These are phyloP conservation scores for Adineta ricciae DNA, from an alignment of 2,888 invertebrate genomes.

Conservation along the genomic window DNA sequence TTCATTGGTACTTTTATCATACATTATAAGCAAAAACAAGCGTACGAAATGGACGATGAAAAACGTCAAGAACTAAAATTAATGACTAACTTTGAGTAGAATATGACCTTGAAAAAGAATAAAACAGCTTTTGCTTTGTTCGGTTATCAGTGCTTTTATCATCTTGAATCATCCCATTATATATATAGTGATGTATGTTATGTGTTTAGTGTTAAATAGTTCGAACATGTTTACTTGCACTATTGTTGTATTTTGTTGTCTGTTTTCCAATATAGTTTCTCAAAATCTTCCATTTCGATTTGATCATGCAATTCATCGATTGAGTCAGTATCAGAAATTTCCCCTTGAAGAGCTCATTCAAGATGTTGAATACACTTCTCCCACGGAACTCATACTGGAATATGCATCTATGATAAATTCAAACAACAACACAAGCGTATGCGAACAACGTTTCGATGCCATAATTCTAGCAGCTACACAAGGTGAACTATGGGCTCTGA, in stretches of 20 bases:
- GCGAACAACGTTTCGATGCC: not conserved
- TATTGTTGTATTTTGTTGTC: not conserved
- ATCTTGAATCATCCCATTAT: not conserved
- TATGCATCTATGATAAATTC: not conserved
- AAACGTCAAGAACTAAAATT: not conserved
- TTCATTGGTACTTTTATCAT: not conserved
- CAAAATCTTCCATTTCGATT: not conserved
- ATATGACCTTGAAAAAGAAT: not conserved
- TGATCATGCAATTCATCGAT: not conserved
- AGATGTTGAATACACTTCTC: not conserved
- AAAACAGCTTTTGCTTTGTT: no score
- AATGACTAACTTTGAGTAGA: not conserved
- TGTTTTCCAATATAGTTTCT: not conserved
- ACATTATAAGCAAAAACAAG: not conserved
- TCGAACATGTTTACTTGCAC: not conserved
- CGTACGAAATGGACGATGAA: not conserved
- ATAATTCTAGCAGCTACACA: not conserved
- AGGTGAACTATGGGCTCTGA: slow-evolving; percentile 2
- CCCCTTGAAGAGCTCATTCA: not conserved
- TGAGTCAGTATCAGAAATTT: not conserved
- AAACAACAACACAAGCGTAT: not conserved
- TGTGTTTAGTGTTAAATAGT: not conserved
- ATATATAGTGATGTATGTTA: not conserved
- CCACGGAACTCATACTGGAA: not conserved
- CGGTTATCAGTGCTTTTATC: not conserved